Conservation (phyloP, 2,797 vertebrate genomes). For the Picus viridis region DNA sequence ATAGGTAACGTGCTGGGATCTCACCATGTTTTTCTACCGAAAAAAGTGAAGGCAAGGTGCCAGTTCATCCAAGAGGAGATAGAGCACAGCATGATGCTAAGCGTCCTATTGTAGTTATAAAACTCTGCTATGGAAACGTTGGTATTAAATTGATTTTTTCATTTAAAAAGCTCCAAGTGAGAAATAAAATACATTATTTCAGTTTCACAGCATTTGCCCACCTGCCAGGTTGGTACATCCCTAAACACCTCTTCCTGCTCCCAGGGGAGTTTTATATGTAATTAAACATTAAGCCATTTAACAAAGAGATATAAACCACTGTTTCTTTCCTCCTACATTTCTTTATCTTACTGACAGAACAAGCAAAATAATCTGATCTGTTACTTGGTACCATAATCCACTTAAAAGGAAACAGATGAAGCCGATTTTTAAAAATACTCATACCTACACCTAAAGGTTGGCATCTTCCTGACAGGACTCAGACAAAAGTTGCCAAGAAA, state of each 20-base stretch:
- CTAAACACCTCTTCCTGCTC: neutral
- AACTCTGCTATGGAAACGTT: neutral
- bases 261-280: neutral
- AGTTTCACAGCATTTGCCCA: neutral
- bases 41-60: constrained; percentile 34
- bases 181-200: neutral
- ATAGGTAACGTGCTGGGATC: constrained; percentile 33
- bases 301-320: neutral
- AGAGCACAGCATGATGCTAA: constrained; percentile 28
- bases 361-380: neutral
- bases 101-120: constrained; percentile 15
- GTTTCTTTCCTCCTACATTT: neutral
- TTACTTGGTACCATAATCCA: neutral
- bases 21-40: constrained; percentile 46
- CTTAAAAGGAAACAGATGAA: neutral
- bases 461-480: neutral
- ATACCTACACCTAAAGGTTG: neutral
- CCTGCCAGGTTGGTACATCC: neutral
- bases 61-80: constrained; percentile 41
- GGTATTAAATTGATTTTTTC: neutral
- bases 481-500: neutral
- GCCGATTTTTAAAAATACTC: neutral
- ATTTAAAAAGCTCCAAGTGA: neutral
- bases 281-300: neutral
- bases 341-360: neutral